Percentiles rank a stretch among this genome's conserved stretches.
phyloP scores from a whole-genome alignment of 2,888 invertebrate species.

The Sinotaia quadrata region DNA sequence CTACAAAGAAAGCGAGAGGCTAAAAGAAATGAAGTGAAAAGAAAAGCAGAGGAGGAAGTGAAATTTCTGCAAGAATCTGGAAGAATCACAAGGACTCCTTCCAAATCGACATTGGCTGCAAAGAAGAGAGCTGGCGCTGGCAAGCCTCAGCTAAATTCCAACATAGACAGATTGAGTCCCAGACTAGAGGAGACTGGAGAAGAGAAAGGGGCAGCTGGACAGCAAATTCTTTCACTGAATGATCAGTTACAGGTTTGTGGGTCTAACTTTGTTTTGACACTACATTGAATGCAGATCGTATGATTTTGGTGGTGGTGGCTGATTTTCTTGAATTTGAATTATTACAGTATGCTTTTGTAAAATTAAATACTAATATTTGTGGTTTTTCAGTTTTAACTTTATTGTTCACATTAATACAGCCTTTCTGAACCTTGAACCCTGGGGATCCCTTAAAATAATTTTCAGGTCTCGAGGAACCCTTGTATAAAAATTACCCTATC shows the following conservation, averaged over 20 bases:
- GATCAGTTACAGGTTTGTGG: background rate
- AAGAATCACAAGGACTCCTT: constrained; percentile 59
- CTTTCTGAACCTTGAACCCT: too few relatives aligned
- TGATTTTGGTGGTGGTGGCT: too few relatives aligned
- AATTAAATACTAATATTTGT: too few relatives aligned
- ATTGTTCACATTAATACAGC: too few relatives aligned
- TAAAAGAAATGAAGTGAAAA: constrained; percentile 60
- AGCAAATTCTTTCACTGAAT: constrained; percentile 7
- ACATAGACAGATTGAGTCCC: background rate
- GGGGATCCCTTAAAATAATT: too few relatives aligned
- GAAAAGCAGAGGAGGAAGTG: constrained; percentile 66
- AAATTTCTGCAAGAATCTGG: constrained; percentile 63
- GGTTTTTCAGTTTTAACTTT: too few relatives aligned
- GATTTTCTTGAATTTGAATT: too few relatives aligned
- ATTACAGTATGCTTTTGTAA: too few relatives aligned
- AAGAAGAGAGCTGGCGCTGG: constrained; percentile 42
- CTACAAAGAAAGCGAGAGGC: constrained; percentile 67
- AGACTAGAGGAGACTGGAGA: constrained; percentile 11
- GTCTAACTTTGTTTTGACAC: too few relatives aligned
- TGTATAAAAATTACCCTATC: too few relatives aligned
- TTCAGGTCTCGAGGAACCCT: too few relatives aligned
- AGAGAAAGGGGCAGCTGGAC: constrained; percentile 8
- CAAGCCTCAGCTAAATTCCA: background rate
- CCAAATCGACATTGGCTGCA: constrained; percentile 44
- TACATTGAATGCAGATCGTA: background rate